Evolutionary conservation across 2,888 invertebrate species (phyloP).

Genomic region (Glyphotaelius pellucidus): DNA sequence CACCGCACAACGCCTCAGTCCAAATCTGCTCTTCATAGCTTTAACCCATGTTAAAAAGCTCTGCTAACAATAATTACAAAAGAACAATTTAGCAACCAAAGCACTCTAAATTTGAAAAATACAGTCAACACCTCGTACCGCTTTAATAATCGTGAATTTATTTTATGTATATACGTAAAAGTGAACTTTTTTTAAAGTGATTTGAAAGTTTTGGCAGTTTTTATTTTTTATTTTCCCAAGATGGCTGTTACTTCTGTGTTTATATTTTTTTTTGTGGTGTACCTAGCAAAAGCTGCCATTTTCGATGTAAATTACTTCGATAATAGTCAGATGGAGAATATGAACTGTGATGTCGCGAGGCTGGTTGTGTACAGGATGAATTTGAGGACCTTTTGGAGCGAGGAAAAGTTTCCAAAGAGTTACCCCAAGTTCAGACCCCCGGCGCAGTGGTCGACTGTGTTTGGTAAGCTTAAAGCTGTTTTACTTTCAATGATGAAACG

Average conservation of each 20-base stretch:
- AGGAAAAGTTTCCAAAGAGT: slow-evolving; percentile 92
- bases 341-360: slow-evolving; percentile 74
- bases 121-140: not conserved
- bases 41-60: not conserved
- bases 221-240: not conserved
- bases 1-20: not conserved
- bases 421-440: slow-evolving; percentile 93
- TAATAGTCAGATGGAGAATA: not conserved
- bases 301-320: not conserved
- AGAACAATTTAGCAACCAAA: not conserved
- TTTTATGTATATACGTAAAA: not conserved
- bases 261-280: not conserved
- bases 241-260: not conserved
- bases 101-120: not conserved
- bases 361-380: slow-evolving; percentile 92
- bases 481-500: not conserved
- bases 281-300: not conserved
- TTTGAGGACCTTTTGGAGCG: slow-evolving; percentile 91
- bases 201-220: too few relatives aligned
- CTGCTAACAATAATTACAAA: not conserved
- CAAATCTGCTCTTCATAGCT: not conserved
- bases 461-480: slow-evolving; percentile 82
- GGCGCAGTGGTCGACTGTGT: slow-evolving; percentile 94
- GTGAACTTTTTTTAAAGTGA: not conserved
- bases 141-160: not conserved